These are phyloP conservation scores for Mustelus asterias DNA, from an alignment of 2,113 vertebrate species.

Conservation along the genomic window DNA sequence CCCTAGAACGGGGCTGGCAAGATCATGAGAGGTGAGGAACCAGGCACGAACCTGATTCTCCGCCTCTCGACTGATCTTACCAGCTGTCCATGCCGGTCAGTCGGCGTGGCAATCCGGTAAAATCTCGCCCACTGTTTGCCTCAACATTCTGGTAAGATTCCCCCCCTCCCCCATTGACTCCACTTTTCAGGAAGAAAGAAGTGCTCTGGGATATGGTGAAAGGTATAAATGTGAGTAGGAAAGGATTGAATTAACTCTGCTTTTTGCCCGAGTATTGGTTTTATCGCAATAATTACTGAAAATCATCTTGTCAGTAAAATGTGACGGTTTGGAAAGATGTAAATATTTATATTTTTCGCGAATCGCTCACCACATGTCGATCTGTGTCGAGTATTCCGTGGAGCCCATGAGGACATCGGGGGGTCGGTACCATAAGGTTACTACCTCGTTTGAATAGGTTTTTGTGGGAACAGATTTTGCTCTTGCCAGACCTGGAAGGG, in stretches of 20 bases:
- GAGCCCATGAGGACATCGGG: constrained; percentile 90
- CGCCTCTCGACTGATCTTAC: too few relatives aligned
- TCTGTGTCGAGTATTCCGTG: constrained; percentile 88
- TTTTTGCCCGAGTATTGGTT: background rate
- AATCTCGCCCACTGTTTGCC: too few relatives aligned
- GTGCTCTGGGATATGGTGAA: background rate
- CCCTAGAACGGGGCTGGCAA: too few relatives aligned
- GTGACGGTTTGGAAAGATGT: background rate
- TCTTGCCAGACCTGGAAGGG: constrained; percentile 72
- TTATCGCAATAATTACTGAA: background rate
- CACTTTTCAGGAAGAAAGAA: background rate
- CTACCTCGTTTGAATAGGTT: constrained; percentile 95
- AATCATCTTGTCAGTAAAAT: background rate
- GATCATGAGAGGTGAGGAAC: too few relatives aligned
- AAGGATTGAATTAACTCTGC: background rate
- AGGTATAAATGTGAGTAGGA: background rate
- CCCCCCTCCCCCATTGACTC: too few relatives aligned
- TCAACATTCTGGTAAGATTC: too few relatives aligned
- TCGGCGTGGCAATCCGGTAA: too few relatives aligned
- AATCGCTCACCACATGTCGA: constrained; percentile 87
- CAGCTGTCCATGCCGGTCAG: too few relatives aligned
- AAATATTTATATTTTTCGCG: background rate
- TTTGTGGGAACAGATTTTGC: constrained; percentile 93
- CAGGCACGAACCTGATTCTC: too few relatives aligned
- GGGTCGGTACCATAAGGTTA: constrained; percentile 92